Base-by-base conservation (phyloP, 2,888 invertebrate species). In the Archips xylosteana region DNA sequence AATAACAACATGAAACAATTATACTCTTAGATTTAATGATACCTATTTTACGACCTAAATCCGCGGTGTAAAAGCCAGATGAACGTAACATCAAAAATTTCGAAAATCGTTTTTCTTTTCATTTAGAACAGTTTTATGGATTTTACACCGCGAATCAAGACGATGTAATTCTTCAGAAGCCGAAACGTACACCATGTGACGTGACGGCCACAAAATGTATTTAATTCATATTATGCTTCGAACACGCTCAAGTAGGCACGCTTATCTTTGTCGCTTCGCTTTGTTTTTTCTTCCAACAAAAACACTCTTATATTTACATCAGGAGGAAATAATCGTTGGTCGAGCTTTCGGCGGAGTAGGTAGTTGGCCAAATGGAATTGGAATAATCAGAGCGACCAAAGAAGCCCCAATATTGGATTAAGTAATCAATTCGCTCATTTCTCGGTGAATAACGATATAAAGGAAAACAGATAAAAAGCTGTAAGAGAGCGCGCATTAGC, bases 401-500 rank as follows among this genome's bases (percentile, higher is more conserved):
- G 78, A 78, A 78, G 75, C 75, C 77, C 79, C 78, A 79, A 78
- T 82, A 85, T 83, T 80, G 79, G 81, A 84, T 83, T 81, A 82
- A 80, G 82, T 78, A 81, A 84, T 83, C 82, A 80, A 82, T 85
- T 83, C 81, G 71, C 78, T 82, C 79, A 80, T 80, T 78, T 79
- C 79, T 79, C 75, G 69, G 77, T 74, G 79, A 81, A 79, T 81
- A 79, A 78, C 78, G 80, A 74, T 75, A 75, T 74, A 78, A 75
- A 77, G 70, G 73, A 75, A 79, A 75, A 74, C 71, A 77, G 75
- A 77, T 80, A 79, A 80, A 78, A 79, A 76, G 72, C 77, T 76
- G 78, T 62, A 71, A 47, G 63, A 73, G 39, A 71, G 74, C 71
- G 54, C 67, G 72, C 36, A 74, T 76, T 75, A 76, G 72, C 69